Evolutionary conservation across 2,888 invertebrate species (phyloP), one percentile per base, ranked within the genome.

Genomic region (Stenoptilia bipunctidactyla): DNA sequence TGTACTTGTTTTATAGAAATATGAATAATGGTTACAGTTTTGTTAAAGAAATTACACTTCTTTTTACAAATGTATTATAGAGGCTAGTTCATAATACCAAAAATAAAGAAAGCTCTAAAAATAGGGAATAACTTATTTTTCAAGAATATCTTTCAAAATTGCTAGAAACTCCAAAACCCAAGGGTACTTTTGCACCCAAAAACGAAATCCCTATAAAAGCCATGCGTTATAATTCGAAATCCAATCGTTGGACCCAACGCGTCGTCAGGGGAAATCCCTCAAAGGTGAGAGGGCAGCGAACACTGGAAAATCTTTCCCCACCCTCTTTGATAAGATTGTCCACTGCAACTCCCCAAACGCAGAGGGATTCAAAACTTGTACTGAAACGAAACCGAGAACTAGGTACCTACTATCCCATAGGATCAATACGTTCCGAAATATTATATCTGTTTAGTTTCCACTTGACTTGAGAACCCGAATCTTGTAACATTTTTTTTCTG

Each of bases 321-420:
- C 20, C 65, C 62, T 57, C 64, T 61, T 65, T 75, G 82, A 82
- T 82, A 80, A 82, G 79, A 83, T 83, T 82, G 82, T 82, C 80
- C 77, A 77, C 71, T 77, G 76, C 79, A 79, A 77, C 73, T 80
- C 82, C 80, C 82, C 65, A 61, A 75, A 75, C 79, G 68, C 80
- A 68, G 67, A 80, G 80, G 82, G 80, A 77, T 80, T 79, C 75
- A 73, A 80, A 82, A 83, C 66, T 80, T 82, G 64, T 55, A 66
- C 69, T 65, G 75, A 74, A 77, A 74, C 72, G 75, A 74, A 79
- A 76, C 75, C 70, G 74, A 20, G 20, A 20, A 72, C 9, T 30
- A 12, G 30, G 4, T 4, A 74, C 77, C 71, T 61, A 61, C 49
- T 52, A 67, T 79, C 82, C 79, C 71, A 20, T 38, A 79, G 79